Base-by-base conservation (phyloP, 2,113 vertebrate genomes). In the Menura novaehollandiae region DNA sequence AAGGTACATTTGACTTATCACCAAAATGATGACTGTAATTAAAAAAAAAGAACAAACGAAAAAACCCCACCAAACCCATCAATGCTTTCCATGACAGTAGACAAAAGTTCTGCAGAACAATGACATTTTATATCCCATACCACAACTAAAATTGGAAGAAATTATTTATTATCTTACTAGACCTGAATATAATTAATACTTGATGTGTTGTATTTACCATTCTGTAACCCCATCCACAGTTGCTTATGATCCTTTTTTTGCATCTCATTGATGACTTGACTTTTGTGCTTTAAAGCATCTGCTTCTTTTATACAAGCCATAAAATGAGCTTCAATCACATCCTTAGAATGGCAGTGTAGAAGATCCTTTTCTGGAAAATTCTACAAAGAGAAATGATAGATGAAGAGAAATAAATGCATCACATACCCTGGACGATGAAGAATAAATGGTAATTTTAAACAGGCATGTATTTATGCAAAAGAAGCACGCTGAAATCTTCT, bases 221-320 rank as follows among this genome's bases (percentile, higher is more conserved):
- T 99, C 96, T 99, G 99, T 92, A 99, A 98, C 88, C 99, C 99
- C 99, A 99, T 99, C 99, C 99, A 99, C 91, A 99, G 98, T 90
- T 99, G 99, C n/a, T 99, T 99, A 98, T 99, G 99, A 98, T 99
- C 99, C 97, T 99, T 99, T 93, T 99, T 99, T 98, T 99, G 99
- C 99, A 99, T 99, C 97, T 99, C 99, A 93, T 99, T 99, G 95
- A 99, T 98, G 49, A 99, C 98, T 98, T 99, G 99, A 95, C 99
- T 99, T 98, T 99, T 99, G 98, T 99, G 99, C 96, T 99, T 99
- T 79, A 99, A 98, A 75, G 99, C 99, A 95, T 99, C 99, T n/a
- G 99, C 99, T 98, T 99, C 99, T 97, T 99, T 99, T 97, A 99
- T 99, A 97, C 98, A 98, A 88, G 99, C 99, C 99, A 99, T 99